Base-by-base conservation (phyloP, 2,797 vertebrate genomes). In the Eremophila alpestris region DNA sequence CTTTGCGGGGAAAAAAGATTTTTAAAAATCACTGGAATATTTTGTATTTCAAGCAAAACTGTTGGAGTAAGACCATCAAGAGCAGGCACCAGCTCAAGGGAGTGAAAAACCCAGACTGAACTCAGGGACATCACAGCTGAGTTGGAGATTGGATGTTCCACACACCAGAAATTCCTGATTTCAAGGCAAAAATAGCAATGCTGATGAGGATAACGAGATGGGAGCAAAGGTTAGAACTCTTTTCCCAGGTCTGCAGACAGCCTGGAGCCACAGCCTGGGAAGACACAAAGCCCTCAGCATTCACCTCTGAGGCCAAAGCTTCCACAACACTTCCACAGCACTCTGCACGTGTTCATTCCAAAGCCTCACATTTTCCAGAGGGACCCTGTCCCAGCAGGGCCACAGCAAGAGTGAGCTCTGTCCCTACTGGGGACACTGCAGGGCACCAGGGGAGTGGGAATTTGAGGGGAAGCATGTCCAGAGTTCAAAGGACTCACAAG, bases 81-180 rank as follows among this genome's bases (percentile, higher is more conserved):
- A 45, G 17, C 32, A 59, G 38, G n/a, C 34, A 76, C 11, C 55
- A 49, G 38, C 64, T 73, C 71, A 59, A 4, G 3, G 1, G 26
- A 16, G 29, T 6, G 24, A 75, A 26, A 43, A 69, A 69, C 14
- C 30, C 40, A 11, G 7, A 21, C 13, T 30, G 46, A 51, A 32
- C 20, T 16, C 0, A 0, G 20, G n/a, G 41, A 59, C 15, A 3
- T 11, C 32, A 18, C 0, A 0, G 38, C 16, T 43, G 59, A 26
- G 5, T 8, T 27, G 34, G 55, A 83, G 43, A 5, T 21, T 11
- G 11, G 36, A 19, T 12, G 18, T 29, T 64, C 51, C 41, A 48
- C 41, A n/a, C 20, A 59, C 6, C 1, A 1, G 24, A 49, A 78
- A 83, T 76, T 80, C 81, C 40, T 26, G 11, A 11, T 48, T 68